Conservation (phyloP, 1,140 invertebrate species). For the Platyura marginata region DNA sequence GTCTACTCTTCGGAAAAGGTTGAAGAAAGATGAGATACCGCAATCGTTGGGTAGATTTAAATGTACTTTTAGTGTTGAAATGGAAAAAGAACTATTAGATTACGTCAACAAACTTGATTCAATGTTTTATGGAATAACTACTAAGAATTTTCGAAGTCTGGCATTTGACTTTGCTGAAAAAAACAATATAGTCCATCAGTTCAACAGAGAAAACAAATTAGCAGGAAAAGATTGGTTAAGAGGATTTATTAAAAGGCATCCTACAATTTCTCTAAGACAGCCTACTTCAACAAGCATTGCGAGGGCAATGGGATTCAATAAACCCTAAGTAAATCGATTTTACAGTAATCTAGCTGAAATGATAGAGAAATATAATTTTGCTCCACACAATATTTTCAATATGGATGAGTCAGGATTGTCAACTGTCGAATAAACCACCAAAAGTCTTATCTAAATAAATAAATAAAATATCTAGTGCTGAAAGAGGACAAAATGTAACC, state of each 20-base stretch:
- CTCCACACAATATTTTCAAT: background rate
- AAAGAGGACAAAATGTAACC: background rate
- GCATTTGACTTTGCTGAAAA: background rate
- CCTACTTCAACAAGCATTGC: background rate
- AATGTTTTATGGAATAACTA: too few relatives aligned
- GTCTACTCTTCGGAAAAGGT: too few relatives aligned
- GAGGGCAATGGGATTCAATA: background rate
- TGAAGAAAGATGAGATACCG: too few relatives aligned
- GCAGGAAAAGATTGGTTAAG: background rate
- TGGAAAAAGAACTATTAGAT: too few relatives aligned
- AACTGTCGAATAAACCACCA: background rate
- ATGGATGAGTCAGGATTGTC: background rate
- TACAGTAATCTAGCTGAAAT: background rate
- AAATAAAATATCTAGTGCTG: background rate
- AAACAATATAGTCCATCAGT: background rate
- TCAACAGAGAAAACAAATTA: background rate
- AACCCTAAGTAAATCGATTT: background rate
- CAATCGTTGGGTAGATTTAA: too few relatives aligned
- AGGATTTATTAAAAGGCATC: background rate
- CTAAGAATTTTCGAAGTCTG: too few relatives aligned
- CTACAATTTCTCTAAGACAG: background rate
- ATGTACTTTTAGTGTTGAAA: too few relatives aligned
- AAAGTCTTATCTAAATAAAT: background rate
- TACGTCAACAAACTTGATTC: too few relatives aligned
- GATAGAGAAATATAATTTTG: background rate